A percentile compares a stretch with the other conserved stretches of the same genome.
Conservation (phyloP, 2,797 vertebrate species). For the Anniella stebbinsi region DNA sequence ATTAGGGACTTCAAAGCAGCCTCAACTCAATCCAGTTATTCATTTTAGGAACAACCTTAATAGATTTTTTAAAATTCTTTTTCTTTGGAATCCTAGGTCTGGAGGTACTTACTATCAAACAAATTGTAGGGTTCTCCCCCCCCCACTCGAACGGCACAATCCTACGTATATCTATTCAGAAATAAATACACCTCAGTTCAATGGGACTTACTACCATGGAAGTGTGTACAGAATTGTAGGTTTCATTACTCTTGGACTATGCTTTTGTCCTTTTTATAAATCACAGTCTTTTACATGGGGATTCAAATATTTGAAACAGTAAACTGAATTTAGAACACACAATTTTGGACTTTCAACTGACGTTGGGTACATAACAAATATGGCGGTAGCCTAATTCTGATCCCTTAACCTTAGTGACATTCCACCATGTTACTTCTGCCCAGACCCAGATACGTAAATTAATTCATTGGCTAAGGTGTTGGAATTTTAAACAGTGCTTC, state of each 20-base stretch:
- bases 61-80: slow-evolving; percentile 13
- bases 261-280: not conserved
- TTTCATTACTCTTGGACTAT: not conserved
- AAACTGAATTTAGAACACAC: not conserved
- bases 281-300: not conserved
- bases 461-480: not conserved
- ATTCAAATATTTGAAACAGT: not conserved
- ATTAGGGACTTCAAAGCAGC: slow-evolving; percentile 55
- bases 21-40: slow-evolving; percentile 48
- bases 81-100: not conserved
- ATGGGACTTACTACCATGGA: not conserved
- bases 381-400: not conserved
- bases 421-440: too few relatives aligned
- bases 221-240: not conserved
- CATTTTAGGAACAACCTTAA: slow-evolving; percentile 27
- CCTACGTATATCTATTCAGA: not conserved
- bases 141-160: too few relatives aligned
- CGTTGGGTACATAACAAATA: not conserved
- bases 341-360: not conserved
- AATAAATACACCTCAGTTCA: not conserved
- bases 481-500: slow-evolving; percentile 16
- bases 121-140: not conserved
- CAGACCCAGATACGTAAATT: not conserved
- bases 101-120: slow-evolving; percentile 28
- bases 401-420: not conserved